These are phyloP conservation scores for Odocoileus virginianus DNA, from an alignment of 2,113 vertebrate genomes.

Conservation along the genomic window DNA sequence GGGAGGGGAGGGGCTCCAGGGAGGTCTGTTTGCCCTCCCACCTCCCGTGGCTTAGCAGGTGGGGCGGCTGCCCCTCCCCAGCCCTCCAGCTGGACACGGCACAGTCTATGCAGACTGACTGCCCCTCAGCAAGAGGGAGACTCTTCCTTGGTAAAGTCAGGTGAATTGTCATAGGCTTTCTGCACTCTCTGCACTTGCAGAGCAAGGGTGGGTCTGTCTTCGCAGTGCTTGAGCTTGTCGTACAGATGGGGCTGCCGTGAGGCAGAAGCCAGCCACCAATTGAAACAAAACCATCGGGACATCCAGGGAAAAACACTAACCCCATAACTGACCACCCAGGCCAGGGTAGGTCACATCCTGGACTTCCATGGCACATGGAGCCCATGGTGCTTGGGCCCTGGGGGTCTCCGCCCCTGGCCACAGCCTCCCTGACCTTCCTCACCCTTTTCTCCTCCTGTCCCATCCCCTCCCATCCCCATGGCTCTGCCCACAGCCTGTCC, in stretches of 20 bases:
- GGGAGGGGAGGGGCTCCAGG: background rate
- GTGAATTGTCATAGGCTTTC: background rate
- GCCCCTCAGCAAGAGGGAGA: background rate
- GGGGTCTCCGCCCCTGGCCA: background rate
- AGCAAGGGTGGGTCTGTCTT: background rate
- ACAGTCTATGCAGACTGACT: background rate
- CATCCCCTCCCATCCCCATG: too few relatives aligned
- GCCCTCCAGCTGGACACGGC: background rate
- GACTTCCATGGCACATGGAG: background rate
- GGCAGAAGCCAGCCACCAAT: background rate
- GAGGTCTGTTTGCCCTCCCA: background rate
- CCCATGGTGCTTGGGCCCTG: rapidly evolving
- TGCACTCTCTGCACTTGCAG: background rate
- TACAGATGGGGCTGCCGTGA: background rate
- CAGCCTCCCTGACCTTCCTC: too few relatives aligned
- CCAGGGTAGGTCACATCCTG: background rate
- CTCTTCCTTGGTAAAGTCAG: background rate
- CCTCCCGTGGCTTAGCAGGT: background rate
- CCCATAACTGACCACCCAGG: background rate
- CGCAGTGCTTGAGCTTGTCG: too few relatives aligned
- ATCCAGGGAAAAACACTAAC: background rate
- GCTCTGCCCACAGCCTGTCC: background rate
- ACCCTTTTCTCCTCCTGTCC: too few relatives aligned
- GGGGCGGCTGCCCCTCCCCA: background rate
- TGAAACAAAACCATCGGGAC: background rate